Base-by-base conservation (phyloP, 2,797 vertebrate genomes). In the Amazona ochrocephala region DNA sequence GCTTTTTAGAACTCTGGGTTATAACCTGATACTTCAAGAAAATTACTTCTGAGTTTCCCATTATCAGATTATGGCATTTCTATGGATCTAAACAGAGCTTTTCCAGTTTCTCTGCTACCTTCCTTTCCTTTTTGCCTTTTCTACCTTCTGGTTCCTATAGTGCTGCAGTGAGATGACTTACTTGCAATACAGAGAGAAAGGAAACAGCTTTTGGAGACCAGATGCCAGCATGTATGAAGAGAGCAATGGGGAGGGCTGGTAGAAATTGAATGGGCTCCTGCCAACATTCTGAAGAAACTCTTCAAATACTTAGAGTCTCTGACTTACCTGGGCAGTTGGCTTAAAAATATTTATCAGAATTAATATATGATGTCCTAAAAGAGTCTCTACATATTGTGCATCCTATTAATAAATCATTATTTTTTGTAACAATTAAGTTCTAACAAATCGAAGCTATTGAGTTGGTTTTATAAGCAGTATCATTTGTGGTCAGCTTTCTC, bases 201-300 rank as follows among this genome's bases (percentile, higher is more conserved):
- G 48, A 93, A 93, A 71, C 26, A 87, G 60, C 64, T 77, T 72
- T 94, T 71, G 83, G 94, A 86, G 66, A 94, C 24, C 83, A 86
- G 60, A 92, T 81, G 82, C 86, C 84, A 89, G 66, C 50, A 75
- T 0, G 0, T 58, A 10, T 1, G 0, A 44, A 7, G 27, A 75
- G 30, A 90, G 50, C 70, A 62, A 41, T 0, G 7, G 48, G 53
- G n/a, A 87, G 16, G 16, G 58, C 84, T 87, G 5, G 1, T 45
- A 56, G 81, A 72, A 61, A 65, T 48, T 56, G 30, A 80, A 62
- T 2, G 34, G 48, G 30, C 45, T 94, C 45, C 45, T 80, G 79
- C 22, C 61, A 80, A 24, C 17, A 24, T 41, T 48, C 73, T 60
- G 44, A 20, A 79, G 50, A 50, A 84, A 41, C 22, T 41, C 66